Percentiles rank a stretch among this genome's conserved stretches.
Conservation (phyloP, 2,888 invertebrate species). For the Lottia gigantea region DNA sequence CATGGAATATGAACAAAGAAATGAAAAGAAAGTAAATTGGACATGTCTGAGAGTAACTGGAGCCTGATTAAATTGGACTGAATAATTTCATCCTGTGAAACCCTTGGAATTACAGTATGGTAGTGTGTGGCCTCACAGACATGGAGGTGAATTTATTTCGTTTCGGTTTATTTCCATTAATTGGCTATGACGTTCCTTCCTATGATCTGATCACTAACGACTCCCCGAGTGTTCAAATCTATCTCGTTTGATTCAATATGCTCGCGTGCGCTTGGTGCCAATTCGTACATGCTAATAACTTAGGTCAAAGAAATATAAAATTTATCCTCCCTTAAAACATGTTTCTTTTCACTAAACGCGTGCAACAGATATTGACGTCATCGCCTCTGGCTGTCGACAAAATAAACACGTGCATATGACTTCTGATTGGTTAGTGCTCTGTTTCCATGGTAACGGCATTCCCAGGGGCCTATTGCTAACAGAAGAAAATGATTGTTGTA, state of each 20-base stretch:
- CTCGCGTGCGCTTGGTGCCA: not conserved
- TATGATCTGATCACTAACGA: not conserved
- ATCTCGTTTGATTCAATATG: not conserved
- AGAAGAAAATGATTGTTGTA: slow-evolving; percentile 1
- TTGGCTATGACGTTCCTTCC: not conserved
- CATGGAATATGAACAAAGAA: slow-evolving; percentile 3
- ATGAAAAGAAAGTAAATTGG: slow-evolving; percentile 3
- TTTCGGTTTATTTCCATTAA: not conserved
- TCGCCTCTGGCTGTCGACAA: not conserved
- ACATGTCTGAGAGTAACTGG: slow-evolving; percentile 4
- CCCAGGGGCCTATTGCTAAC: slow-evolving; percentile 1
- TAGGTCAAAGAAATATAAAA: slow-evolving; percentile 2
- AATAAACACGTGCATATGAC: not conserved
- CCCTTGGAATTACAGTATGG: not conserved
- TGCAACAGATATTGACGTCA: slow-evolving; percentile 6
- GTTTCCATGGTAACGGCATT: slow-evolving; percentile 5
- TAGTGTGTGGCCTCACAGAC: not conserved
- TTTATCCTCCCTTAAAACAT: slow-evolving; percentile 5
- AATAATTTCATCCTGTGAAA: not conserved
- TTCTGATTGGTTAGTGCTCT: not conserved
- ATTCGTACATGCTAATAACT: slow-evolving; percentile 1
- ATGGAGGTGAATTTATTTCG: not conserved
- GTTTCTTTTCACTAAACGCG: slow-evolving; percentile 5
- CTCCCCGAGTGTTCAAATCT: not conserved
- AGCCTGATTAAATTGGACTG: not conserved